These are phyloP conservation scores for Epirrita christyi DNA, from an alignment of 2,888 invertebrate species.

Conservation along the genomic window DNA sequence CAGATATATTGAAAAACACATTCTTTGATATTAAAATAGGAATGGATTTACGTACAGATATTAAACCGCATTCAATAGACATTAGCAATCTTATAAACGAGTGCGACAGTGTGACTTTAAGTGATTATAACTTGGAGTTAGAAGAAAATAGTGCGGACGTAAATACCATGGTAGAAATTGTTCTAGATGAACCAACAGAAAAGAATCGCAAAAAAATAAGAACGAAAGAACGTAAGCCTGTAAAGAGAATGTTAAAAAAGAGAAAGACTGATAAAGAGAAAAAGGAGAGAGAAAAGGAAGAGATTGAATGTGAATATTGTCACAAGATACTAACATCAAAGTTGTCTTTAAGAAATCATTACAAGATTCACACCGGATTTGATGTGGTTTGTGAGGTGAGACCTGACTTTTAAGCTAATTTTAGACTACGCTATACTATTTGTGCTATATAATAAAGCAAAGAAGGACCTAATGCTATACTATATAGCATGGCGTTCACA, in stretches of 20 bases:
- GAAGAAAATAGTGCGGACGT: constrained; percentile 10
- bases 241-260: constrained; percentile 39
- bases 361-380: constrained; percentile 76
- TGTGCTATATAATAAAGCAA: too few species aligned
- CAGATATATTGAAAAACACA: constrained; percentile 8
- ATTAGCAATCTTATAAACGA: constrained; percentile 50
- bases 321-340: constrained; percentile 72
- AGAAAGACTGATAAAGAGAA: constrained; percentile 43
- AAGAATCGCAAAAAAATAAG: constrained; percentile 7
- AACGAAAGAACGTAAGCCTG: constrained; percentile 20
- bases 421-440: not conserved
- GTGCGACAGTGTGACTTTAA: constrained; percentile 51
- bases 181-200: not conserved
- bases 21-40: constrained; percentile 48
- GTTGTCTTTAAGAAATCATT: constrained; percentile 70
- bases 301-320: constrained; percentile 73
- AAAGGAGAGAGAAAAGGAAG: constrained; percentile 52
- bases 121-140: constrained; percentile 34
- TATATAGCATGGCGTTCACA: too few species aligned
- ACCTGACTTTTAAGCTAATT: too few species aligned
- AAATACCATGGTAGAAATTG: constrained; percentile 9
- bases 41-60: constrained; percentile 34
- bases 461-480: too few species aligned
- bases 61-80: constrained; percentile 43
- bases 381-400: constrained; percentile 65